Base-by-base conservation (phyloP, 1,140 invertebrate genomes). In the Vollenhovia emeryi region DNA sequence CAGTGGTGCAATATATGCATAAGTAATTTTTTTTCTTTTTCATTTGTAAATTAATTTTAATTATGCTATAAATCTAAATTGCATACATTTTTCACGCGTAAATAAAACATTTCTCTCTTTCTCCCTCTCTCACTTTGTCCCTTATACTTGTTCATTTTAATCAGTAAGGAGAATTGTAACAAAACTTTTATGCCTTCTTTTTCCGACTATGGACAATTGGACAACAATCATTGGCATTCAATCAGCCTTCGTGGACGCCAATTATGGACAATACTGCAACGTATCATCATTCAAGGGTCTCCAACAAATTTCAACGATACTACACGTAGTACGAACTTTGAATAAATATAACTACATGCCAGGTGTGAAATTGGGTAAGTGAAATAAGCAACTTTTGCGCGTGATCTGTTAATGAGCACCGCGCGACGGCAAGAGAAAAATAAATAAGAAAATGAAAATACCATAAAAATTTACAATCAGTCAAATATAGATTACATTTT, bases 201-300 rank as follows among this genome's bases (percentile, higher is more conserved):
- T 52, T 43, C 2, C 62, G 11, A 50, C 9, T 24, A n/a, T 66
- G 68, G 43, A 55, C 73, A 6, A 36, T 64, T 64, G 27, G 18
- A 7, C 50, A 45, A 82, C 52, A 18, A 45, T 11, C 33, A 27
- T 59, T 0, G 27, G 1, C 1, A 11, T 50, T 73, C 0, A 21
- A 75, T 83, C 71, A 95, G 95, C 94, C 30, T 94, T 95, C 27
- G 91, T 95, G 48, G 94, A 95, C 27, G 87, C 90, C 4, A 94
- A 94, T 87, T 90, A 92, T 15, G 95, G 95, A 21, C 92, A 93
- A 3, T 92, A 94, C 48, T 95, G 95, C 85, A 95, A 95, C 24
- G 85, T 90, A 15, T 92, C 94, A 2, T 92, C 91, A 9, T 27
- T 87, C 21, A 93, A 91, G 64, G 95, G 93, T 24, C 91, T 93